Conservation (phyloP, 92 coral and sea anemone species). For the Actinernus sp. region DNA sequence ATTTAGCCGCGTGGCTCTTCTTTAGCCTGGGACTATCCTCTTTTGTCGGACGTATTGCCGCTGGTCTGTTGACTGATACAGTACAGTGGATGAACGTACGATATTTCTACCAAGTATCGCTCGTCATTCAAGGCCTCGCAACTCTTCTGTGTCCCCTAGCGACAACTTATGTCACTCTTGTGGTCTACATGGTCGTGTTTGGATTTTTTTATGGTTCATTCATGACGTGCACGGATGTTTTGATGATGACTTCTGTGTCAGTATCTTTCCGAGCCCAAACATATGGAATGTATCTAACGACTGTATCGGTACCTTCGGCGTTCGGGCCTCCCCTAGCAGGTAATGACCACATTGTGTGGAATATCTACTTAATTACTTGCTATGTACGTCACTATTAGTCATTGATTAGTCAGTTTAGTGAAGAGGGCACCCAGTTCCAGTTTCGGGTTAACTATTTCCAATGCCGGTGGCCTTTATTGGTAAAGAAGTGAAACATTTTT, state of each 20-base stretch:
- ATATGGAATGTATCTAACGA: background rate
- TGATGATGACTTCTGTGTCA: background rate
- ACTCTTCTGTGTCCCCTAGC: background rate
- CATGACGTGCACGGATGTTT: background rate
- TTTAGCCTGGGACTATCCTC: background rate
- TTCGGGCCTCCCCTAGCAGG: constrained; percentile 1
- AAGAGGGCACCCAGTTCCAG: no score
- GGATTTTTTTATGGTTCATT: background rate
- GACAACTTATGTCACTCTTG: background rate
- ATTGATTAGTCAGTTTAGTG: no score
- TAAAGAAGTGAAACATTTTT: no score
- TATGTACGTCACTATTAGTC: no score
- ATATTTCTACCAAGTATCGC: background rate
- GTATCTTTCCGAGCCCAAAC: background rate
- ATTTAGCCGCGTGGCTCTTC: background rate
- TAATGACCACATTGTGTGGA: no score
- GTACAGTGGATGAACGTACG: background rate
- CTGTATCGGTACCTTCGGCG: background rate
- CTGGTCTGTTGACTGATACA: background rate
- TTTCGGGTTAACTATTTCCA: no score
- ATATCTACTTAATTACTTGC: no score
- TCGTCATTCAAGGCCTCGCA: background rate
- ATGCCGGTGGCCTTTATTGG: no score
- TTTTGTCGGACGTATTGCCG: background rate
- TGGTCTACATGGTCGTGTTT: background rate